These are phyloP conservation scores for Brachymystax lenok DNA, from an alignment of 2,797 vertebrate genomes.

Conservation along the genomic window DNA sequence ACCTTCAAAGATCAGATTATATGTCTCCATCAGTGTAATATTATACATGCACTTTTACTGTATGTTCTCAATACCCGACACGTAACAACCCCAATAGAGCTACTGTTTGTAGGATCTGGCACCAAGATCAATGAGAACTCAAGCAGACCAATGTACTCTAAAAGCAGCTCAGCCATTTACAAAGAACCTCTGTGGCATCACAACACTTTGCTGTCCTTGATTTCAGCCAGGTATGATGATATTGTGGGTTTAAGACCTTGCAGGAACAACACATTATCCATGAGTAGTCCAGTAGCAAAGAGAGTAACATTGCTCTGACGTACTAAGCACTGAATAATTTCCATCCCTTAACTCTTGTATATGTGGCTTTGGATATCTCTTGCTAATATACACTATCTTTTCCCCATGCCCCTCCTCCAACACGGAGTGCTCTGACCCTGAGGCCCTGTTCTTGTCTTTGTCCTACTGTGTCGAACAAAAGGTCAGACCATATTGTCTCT, in stretches of 20 bases:
- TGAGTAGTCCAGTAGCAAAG: not conserved
- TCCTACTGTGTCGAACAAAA: not conserved
- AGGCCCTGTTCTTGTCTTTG: not conserved
- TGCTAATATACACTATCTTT: not conserved
- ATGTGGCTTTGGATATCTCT: not conserved
- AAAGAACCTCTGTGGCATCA: not conserved
- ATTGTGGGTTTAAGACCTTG: not conserved
- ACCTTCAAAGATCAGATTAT: not conserved
- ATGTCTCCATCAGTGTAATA: not conserved
- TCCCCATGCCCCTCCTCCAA: not conserved
- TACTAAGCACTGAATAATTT: not conserved
- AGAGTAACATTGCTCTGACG: not conserved
- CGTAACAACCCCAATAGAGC: not conserved
- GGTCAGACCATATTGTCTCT: slow-evolving; percentile 13
- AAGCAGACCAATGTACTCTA: not conserved
- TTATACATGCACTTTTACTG: not conserved
- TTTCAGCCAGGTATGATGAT: not conserved
- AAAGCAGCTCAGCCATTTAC: not conserved
- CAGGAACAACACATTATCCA: not conserved
- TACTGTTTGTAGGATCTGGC: not conserved
- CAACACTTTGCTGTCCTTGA: not conserved
- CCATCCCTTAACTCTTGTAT: not conserved
- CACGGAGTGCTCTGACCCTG: not conserved
- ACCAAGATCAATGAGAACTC: not conserved
- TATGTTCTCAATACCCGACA: not conserved